Percentiles rank a stretch among this genome's conserved stretches.
These are phyloP conservation scores for Aradophagus sp. DNA, from an alignment of 1,140 invertebrate species.

Conservation along the genomic window DNA sequence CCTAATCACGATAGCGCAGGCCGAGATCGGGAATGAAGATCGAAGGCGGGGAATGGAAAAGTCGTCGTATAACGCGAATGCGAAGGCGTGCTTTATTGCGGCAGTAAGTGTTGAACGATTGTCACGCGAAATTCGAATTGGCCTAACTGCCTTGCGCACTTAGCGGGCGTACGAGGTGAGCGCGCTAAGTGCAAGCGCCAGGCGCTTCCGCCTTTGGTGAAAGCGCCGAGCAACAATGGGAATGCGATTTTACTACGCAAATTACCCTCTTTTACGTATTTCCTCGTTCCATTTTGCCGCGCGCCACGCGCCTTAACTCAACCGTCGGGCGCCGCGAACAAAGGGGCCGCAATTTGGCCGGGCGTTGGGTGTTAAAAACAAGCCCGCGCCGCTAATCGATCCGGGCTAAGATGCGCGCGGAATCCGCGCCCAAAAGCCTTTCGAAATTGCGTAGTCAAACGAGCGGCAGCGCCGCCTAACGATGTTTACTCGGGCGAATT, in stretches of 20 bases:
- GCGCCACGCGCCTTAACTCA: slow-evolving; percentile 27
- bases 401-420: too few relatives aligned
- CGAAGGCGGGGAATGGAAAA: slow-evolving; percentile 15
- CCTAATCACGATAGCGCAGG: too few relatives aligned
- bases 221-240: slow-evolving; percentile 51
- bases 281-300: slow-evolving; percentile 47
- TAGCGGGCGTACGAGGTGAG: slow-evolving; percentile 32
- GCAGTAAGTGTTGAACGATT: slow-evolving; percentile 44
- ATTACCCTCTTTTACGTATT: slow-evolving; percentile 57
- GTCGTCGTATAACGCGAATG: slow-evolving; percentile 26
- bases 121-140: slow-evolving; percentile 56
- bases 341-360: slow-evolving; percentile 24
- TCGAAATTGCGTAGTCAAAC: too few relatives aligned
- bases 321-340: slow-evolving; percentile 31
- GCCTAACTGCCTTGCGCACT: slow-evolving; percentile 51
- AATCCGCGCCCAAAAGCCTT: too few relatives aligned
- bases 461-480: too few relatives aligned
- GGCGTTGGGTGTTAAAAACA: slow-evolving; percentile 30
- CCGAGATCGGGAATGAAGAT: slow-evolving; percentile 26
- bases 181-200: slow-evolving; percentile 50
- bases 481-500: slow-evolving; percentile 40
- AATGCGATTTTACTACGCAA: slow-evolving; percentile 54
- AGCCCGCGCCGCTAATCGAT: too few relatives aligned
- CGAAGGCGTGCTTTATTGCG: slow-evolving; percentile 31
- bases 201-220: slow-evolving; percentile 43